Evolutionary conservation across 2,888 invertebrate species (phyloP).

Genomic region (Drosophila monieri): DNA sequence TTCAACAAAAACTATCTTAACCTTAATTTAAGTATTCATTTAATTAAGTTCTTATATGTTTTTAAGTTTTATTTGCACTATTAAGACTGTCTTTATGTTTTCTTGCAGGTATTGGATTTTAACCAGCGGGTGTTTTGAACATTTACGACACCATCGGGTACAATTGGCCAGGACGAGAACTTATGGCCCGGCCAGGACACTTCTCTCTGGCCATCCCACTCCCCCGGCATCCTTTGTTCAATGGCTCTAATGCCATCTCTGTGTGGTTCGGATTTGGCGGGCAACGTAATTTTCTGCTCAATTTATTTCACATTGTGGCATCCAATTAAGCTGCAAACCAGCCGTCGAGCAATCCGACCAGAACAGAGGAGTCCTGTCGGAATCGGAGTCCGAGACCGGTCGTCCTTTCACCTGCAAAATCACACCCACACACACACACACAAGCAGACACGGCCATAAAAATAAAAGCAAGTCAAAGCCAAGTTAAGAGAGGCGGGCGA

Average conservation of each 20-base stretch:
- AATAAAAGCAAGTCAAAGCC: slow-evolving; percentile 34
- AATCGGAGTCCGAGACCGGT: slow-evolving; percentile 6
- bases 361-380: slow-evolving; percentile 35
- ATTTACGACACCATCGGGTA: slow-evolving; percentile 67
- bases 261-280: slow-evolving; percentile 72
- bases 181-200: slow-evolving; percentile 49
- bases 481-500: slow-evolving; percentile 15
- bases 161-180: slow-evolving; percentile 58
- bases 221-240: slow-evolving; percentile 6
- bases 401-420: slow-evolving; percentile 24
- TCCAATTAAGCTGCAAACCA: slow-evolving; percentile 83
- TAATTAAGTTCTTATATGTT: neutral
- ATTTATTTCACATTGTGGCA: slow-evolving; percentile 84
- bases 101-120: neutral
- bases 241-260: slow-evolving; percentile 44
- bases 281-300: slow-evolving; percentile 84
- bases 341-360: slow-evolving; percentile 33
- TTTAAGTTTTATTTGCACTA: neutral
- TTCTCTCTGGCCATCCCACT: neutral
- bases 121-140: neutral
- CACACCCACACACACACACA: neutral
- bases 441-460: slow-evolving; percentile 44
- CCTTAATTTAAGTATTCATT: neutral
- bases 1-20: neutral
- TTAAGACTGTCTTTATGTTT: slow-evolving; percentile 2